Conservation (phyloP, 2,888 invertebrate species). For the Calephelis perditalis region DNA sequence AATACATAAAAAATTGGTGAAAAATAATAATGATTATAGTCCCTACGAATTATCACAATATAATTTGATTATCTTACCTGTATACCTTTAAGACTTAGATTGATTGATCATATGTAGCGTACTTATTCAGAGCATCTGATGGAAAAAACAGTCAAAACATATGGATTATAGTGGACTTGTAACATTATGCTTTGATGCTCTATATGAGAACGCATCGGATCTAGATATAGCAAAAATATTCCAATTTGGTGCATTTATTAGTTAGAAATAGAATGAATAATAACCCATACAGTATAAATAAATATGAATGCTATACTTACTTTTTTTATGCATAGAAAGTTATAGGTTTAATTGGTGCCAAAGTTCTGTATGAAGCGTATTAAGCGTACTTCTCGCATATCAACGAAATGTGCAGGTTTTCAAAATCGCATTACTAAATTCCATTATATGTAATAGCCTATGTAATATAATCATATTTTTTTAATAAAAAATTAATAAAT, state of each 20-base stretch:
- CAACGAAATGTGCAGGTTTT: slow-evolving; percentile 24
- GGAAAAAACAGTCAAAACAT: no score
- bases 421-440: slow-evolving; percentile 18
- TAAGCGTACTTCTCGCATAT: slow-evolving; percentile 19
- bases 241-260: slow-evolving; percentile 38
- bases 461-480: slow-evolving; percentile 35
- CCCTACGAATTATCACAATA: not conserved
- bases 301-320: slow-evolving; percentile 19
- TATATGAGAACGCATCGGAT: slow-evolving; percentile 8
- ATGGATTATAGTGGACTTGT: no score
- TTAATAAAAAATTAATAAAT: slow-evolving; percentile 25
- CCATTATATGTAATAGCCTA: slow-evolving; percentile 20
- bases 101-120: no score
- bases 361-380: slow-evolving; percentile 40
- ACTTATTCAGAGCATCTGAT: no score
- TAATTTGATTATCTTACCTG: not conserved
- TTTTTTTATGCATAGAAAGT: slow-evolving; percentile 20
- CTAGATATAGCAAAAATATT: slow-evolving; percentile 16
- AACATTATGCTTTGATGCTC: no score
- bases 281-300: slow-evolving; percentile 16
- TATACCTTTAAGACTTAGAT: no score
- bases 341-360: slow-evolving; percentile 59
- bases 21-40: not conserved
- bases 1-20: slow-evolving; percentile 12
- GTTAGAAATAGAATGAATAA: slow-evolving; percentile 23